Evolutionary conservation across 2,113 vertebrate species (phyloP).

Genomic region (Brienomyrus longianalis): DNA sequence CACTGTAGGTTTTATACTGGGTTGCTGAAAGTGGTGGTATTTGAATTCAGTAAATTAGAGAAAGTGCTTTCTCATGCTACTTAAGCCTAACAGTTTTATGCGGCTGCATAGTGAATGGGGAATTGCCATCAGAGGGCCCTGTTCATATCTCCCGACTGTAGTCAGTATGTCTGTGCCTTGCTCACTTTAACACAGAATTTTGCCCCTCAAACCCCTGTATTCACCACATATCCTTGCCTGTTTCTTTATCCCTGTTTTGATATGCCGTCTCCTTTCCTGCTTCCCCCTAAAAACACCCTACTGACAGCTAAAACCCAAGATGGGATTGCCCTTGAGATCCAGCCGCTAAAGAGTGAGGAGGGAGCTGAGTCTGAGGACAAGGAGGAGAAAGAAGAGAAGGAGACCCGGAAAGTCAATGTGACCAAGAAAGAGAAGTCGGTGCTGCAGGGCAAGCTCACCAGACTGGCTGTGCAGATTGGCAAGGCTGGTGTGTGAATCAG

Average conservation of each 20-base stretch:
- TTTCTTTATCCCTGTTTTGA: not conserved
- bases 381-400: slow-evolving; percentile 83
- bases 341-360: slow-evolving; percentile 92
- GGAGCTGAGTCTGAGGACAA: slow-evolving; percentile 79
- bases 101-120: not conserved
- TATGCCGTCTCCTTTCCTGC: slow-evolving; percentile 21
- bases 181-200: slow-evolving; percentile 28
- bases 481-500: slow-evolving; percentile 75
- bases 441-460: slow-evolving; percentile 91
- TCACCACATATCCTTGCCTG: slow-evolving; percentile 7
- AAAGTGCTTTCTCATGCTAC: not conserved
- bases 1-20: not conserved
- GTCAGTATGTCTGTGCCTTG: not conserved
- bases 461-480: slow-evolving; percentile 87
- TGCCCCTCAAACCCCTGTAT: slow-evolving; percentile 16
- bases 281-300: slow-evolving; percentile 38
- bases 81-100: not conserved
- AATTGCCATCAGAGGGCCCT: not conserved
- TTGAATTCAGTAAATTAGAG: not conserved
- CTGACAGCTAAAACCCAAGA: slow-evolving; percentile 90
- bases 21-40: not conserved
- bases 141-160: not conserved
- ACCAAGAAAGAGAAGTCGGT: slow-evolving; percentile 97
- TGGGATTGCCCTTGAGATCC: slow-evolving; percentile 90
- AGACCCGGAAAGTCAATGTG: slow-evolving; percentile 75